Base-by-base conservation (phyloP, 2,113 vertebrate genomes). In the Perccottus glenii region DNA sequence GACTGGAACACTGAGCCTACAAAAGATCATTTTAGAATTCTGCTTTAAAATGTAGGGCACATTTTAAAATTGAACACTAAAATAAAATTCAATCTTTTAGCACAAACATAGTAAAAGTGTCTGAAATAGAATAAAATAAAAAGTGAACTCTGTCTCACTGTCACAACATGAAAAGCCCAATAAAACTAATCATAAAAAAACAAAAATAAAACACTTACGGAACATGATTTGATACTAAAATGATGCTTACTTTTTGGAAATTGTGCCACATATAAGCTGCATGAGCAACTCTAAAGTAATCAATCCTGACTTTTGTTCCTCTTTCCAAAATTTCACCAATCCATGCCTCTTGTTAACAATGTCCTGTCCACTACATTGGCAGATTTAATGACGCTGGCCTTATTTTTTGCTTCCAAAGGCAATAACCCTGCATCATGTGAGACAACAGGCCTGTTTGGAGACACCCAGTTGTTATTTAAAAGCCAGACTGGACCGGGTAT, bases 381-480 rank as follows among this genome's bases (percentile, higher is more conserved):
- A 58, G 64, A 66, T 38, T 48, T 65, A 69, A 70, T 15, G 62
- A 67, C 64, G 27, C 12, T 4, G 43, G 5, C 43, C 74, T 65
- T 65, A 53, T 68, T 71, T 73, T 47, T 58, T 43, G 75, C 58
- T 68, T 64, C 56, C 67, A 16, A 61, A 58, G 45, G n/a, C 61
- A 64, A 38, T 52, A 52, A 9, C 45, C 42, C 66, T 43, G 51
- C 61, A 65, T 55, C 73, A 43, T 11, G 52, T 53, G 51, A 53
- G 61, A 75, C 44, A 12, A 27, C 32, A 12, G 5, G 64, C 42
- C 50, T 3, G 66, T 64, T 10, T 32, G 43, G 36, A 73, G 79
- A 67, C 79, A 77, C 62, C 58, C 33, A 47, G 36, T 55, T 38
- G 69, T 70, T 72, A 75, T 70, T 80, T 68, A 69, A 60, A 59